These are phyloP conservation scores for Ctenopoma multispine DNA, from an alignment of 2,797 vertebrate genomes.

Conservation along the genomic window DNA sequence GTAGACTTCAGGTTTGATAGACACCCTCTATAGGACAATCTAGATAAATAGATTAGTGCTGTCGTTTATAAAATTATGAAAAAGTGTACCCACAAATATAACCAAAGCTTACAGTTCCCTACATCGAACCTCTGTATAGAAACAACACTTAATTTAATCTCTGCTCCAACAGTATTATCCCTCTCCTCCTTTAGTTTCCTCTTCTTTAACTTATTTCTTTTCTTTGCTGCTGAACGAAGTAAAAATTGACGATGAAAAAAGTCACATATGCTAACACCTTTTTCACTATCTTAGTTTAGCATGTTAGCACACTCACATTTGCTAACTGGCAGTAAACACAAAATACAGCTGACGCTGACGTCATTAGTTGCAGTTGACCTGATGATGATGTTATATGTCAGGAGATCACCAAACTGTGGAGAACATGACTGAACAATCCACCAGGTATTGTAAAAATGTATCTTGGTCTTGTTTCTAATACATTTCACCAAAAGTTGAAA, in stretches of 20 bases:
- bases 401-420: no score
- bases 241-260: neutral
- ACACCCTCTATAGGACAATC: neutral
- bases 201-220: neutral
- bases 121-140: neutral
- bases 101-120: no score
- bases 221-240: neutral
- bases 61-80: neutral
- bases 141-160: neutral
- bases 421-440: no score
- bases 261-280: neutral
- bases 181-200: neutral
- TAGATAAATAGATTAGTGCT: neutral
- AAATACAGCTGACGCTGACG: neutral
- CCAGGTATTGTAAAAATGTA: no score
- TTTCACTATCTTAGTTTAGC: neutral
- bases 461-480: no score
- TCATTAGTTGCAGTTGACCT: no score
- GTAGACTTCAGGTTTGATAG: neutral
- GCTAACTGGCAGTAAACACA: neutral
- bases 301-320: neutral
- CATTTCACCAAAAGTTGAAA: no score
- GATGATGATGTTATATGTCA: no score
- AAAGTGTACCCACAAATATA: neutral
- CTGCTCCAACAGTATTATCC: neutral